A percentile compares a stretch with the other conserved stretches of the same genome.
These are phyloP conservation scores for Amphiura filiformis DNA, from an alignment of 35 echinoderm and acorn worm species.

Conservation along the genomic window DNA sequence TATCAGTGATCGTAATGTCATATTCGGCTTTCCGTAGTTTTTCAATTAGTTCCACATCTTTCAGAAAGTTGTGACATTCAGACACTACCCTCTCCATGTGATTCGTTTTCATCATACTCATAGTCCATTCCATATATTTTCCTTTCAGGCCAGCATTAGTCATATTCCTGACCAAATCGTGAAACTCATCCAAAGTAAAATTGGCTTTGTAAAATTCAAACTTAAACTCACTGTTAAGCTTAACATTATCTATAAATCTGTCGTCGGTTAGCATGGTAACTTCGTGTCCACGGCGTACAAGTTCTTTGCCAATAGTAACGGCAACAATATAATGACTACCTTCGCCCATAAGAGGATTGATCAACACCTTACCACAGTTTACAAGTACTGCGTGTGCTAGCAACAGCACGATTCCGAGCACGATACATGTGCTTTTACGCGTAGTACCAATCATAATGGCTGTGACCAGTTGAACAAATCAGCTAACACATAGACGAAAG, in stretches of 20 bases:
- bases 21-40: neutral
- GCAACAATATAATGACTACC: slow-evolving; percentile 77
- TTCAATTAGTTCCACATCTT: neutral
- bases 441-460: too few species aligned
- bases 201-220: neutral
- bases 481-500: too few species aligned
- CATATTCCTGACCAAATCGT: neutral
- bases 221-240: neutral
- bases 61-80: neutral
- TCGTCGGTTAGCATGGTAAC: slow-evolving; percentile 7
- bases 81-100: neutral
- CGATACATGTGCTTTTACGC: too few species aligned
- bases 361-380: neutral
- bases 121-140: neutral
- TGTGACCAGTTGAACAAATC: too few species aligned
- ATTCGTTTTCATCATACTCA: neutral
- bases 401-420: too few species aligned
- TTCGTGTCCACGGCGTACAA: neutral
- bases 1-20: neutral
- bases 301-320: slow-evolving; percentile 26
- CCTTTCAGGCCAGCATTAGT: neutral
- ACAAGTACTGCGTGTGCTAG: too few species aligned
- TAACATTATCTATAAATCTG: neutral
- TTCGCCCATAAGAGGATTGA: slow-evolving; percentile 3
- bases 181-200: neutral